These are phyloP conservation scores for Semaprochilodus insignis DNA, from an alignment of 2,797 vertebrate species.

Conservation along the genomic window DNA sequence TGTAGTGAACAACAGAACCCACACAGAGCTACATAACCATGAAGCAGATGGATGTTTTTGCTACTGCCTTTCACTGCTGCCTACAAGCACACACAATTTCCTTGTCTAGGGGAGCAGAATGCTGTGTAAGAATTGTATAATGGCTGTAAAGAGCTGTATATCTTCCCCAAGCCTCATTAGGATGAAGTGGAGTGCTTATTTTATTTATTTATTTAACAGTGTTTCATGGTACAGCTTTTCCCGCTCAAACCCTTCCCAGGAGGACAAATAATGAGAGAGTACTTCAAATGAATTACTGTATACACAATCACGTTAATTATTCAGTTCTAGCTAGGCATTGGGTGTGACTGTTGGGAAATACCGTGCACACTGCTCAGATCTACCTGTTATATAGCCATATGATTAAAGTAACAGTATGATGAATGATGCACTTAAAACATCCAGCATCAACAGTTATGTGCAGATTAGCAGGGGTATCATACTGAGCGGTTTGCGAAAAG, in stretches of 20 bases:
- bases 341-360: conserved; percentile 66
- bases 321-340: conserved; percentile 61
- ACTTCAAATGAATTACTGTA: conserved; percentile 67
- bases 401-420: conserved; percentile 54
- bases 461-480: conserved; percentile 33
- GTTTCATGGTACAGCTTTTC: conserved; percentile 56
- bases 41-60: not conserved
- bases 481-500: conserved; percentile 29
- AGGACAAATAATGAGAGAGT: conserved; percentile 64
- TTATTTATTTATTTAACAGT: conserved; percentile 56
- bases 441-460: conserved; percentile 41
- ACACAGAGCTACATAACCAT: conserved; percentile 1
- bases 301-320: conserved; percentile 66
- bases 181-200: conserved; percentile 57
- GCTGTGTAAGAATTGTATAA: conserved; percentile 47
- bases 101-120: conserved; percentile 31
- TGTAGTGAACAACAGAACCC: not conserved
- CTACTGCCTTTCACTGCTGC: not conserved
- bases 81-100: conserved; percentile 9
- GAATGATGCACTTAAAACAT: conserved; percentile 49
- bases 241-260: conserved; percentile 56
- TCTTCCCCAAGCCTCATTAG: conserved; percentile 52
- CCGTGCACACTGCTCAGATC: conserved; percentile 35
- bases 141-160: conserved; percentile 44
- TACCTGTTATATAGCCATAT: conserved; percentile 54